Evolutionary conservation across 2,888 invertebrate genomes (phyloP).

Genomic region (Diaprepes abbreviatus): DNA sequence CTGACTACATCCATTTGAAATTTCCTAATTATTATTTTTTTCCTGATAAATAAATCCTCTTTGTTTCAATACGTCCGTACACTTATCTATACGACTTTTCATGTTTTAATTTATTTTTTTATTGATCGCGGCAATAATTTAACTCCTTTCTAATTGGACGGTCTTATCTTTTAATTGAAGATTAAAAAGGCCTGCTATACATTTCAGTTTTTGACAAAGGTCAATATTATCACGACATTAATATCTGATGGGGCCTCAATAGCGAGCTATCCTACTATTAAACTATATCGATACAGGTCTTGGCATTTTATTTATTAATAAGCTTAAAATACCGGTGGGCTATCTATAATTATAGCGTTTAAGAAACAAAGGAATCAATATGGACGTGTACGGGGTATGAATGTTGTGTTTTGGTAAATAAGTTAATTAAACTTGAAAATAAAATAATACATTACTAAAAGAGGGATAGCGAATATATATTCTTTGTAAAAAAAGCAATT

Average conservation of each 20-base stretch:
- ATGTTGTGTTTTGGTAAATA: background rate
- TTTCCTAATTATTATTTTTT: too few relatives aligned
- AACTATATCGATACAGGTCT: constrained; percentile 41
- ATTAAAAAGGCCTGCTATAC: constrained; percentile 46
- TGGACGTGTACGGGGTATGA: background rate
- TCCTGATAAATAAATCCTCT: background rate
- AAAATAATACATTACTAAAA: too few relatives aligned
- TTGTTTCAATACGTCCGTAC: background rate
- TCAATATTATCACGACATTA: constrained; percentile 50
- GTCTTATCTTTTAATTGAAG: constrained; percentile 51
- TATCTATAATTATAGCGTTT: constrained; percentile 32
- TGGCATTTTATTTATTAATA: constrained; percentile 48
- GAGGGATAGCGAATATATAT: too few relatives aligned
- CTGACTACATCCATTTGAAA: too few relatives aligned
- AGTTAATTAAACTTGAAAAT: constrained; percentile 2
- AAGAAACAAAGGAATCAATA: constrained; percentile 27
- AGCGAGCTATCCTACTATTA: constrained; percentile 46
- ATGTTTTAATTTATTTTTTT: constrained; percentile 42
- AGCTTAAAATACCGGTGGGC: constrained; percentile 43
- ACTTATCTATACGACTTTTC: constrained; percentile 17
- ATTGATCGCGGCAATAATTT: constrained; percentile 43
- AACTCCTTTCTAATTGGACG: constrained; percentile 47
- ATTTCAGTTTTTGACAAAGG: constrained; percentile 50
- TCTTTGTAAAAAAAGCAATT: too few relatives aligned
- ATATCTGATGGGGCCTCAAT: constrained; percentile 45